Percentiles rank a stretch among this genome's conserved stretches.
Evolutionary conservation across 2,113 vertebrate species (phyloP).

Genomic region (Megaleporinus macrocephalus): DNA sequence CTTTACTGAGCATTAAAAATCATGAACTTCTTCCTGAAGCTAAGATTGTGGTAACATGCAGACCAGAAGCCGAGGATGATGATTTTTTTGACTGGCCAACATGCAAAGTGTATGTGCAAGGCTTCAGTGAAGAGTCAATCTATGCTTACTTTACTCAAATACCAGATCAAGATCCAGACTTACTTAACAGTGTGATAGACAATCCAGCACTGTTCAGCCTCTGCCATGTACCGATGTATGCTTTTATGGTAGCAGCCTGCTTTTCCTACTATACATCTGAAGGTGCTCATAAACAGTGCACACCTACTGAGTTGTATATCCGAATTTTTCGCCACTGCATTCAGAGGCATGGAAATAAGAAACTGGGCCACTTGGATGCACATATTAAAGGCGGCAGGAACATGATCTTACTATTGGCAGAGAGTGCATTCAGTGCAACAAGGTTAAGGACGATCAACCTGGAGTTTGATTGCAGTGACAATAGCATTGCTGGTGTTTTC

Average conservation of each 20-base stretch:
- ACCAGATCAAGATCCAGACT: slow-evolving; percentile 5
- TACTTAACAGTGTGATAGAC: slow-evolving; percentile 24
- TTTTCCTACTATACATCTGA: neutral
- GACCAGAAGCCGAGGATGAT: slow-evolving; percentile 32
- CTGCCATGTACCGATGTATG: slow-evolving; percentile 58
- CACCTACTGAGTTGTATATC: slow-evolving; percentile 45
- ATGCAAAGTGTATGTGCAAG: slow-evolving; percentile 44
- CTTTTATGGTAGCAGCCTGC: slow-evolving; percentile 44
- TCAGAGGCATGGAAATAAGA: neutral
- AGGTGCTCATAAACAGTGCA: neutral
- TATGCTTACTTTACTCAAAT: slow-evolving; percentile 28
- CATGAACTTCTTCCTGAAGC: slow-evolving; percentile 46
- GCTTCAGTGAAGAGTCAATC: slow-evolving; percentile 49
- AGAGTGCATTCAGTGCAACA: slow-evolving; percentile 37
- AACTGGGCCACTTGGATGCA: neutral
- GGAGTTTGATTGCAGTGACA: neutral
- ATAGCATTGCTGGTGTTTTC: slow-evolving; percentile 14
- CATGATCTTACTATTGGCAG: slow-evolving; percentile 19
- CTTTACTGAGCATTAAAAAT: slow-evolving; percentile 8
- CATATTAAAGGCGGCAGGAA: slow-evolving; percentile 10
- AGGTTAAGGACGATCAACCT: slow-evolving; percentile 30
- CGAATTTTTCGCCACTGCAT: slow-evolving; percentile 41
- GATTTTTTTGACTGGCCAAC: slow-evolving; percentile 5
- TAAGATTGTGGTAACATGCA: slow-evolving; percentile 51
- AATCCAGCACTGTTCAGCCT: slow-evolving; percentile 55